Evolutionary conservation across 2,113 vertebrate genomes (phyloP).

Genomic region (Laticauda colubrina): DNA sequence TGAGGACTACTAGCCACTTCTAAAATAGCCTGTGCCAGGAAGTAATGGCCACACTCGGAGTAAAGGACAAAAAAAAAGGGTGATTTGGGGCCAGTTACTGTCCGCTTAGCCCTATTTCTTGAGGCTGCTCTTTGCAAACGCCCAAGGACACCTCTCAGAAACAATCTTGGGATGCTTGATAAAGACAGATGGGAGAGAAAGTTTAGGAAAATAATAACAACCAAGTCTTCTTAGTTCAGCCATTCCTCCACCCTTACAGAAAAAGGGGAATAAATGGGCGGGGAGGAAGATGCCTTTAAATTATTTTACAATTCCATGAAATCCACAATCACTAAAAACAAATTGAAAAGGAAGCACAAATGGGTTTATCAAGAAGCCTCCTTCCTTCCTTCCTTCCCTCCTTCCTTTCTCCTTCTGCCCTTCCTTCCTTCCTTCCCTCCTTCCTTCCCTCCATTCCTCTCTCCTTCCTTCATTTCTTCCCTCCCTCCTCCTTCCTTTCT

Average conservation of each 20-base stretch:
- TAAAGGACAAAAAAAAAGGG: neutral
- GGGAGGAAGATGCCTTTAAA: neutral
- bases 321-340: neutral
- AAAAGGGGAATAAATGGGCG: neutral
- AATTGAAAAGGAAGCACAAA: neutral
- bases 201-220: neutral
- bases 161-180: neutral
- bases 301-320: neutral
- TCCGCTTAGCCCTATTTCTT: neutral
- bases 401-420: neutral
- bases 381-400: no score
- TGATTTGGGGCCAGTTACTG: neutral
- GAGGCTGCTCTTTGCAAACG: neutral
- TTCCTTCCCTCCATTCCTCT: no score
- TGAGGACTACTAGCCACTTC: neutral
- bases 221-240: neutral
- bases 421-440: no score
- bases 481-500: no score
- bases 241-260: neutral
- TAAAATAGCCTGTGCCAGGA: neutral
- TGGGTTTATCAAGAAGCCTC: neutral
- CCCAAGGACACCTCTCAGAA: neutral
- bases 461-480: accelerated
- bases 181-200: neutral
- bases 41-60: neutral